A percentile compares a stretch with the other conserved stretches of the same genome.
phyloP scores from a whole-genome alignment of 2,888 invertebrate species.

The Drosophila buzzatii region DNA sequence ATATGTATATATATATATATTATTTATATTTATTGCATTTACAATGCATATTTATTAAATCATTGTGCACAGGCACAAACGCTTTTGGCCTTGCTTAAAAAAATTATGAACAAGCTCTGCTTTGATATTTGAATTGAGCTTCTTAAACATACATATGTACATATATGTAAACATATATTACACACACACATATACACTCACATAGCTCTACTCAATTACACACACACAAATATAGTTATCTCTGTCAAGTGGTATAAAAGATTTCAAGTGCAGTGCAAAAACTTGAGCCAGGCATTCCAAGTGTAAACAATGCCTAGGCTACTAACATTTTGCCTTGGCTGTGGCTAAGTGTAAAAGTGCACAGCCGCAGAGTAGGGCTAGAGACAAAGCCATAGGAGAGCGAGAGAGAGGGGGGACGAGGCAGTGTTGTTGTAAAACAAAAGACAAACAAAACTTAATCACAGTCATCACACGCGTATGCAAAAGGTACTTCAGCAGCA shows the following conservation, averaged over 20 bases:
- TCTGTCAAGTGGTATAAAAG: slow-evolving; percentile 49
- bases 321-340: slow-evolving; percentile 60
- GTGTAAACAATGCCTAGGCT: slow-evolving; percentile 55
- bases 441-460: slow-evolving; percentile 66
- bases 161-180: neutral
- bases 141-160: neutral
- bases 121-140: slow-evolving; percentile 12
- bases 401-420: neutral
- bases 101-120: slow-evolving; percentile 17
- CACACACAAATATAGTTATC: neutral
- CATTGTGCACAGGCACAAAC: neutral
- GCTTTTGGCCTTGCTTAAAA: slow-evolving; percentile 8
- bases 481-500: slow-evolving; percentile 50
- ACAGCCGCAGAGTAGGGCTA: slow-evolving; percentile 7
- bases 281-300: slow-evolving; percentile 54
- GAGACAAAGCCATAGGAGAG: neutral
- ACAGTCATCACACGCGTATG: slow-evolving; percentile 61
- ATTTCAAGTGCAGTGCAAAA: slow-evolving; percentile 65
- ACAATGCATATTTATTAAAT: neutral
- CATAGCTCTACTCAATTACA: neutral
- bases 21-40: neutral
- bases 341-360: slow-evolving; percentile 46
- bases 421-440: slow-evolving; percentile 29
- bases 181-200: neutral
- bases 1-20: neutral